A percentile compares a stretch with the other conserved stretches of the same genome.
Conservation (phyloP, 2,797 vertebrate species). For the Falco naumanni region DNA sequence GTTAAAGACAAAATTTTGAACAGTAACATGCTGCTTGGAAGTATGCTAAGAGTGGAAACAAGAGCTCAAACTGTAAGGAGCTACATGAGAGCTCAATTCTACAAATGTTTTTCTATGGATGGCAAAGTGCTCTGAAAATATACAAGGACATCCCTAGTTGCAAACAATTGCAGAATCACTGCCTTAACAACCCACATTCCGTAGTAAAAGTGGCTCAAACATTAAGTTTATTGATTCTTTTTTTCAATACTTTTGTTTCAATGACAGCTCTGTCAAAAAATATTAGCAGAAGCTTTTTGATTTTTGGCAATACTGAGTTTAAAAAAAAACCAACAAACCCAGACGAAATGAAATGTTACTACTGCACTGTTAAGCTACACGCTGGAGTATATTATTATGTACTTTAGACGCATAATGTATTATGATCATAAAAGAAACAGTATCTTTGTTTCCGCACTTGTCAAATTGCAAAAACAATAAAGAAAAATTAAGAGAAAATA, state of each 20-base stretch:
- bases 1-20: not conserved
- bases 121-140: not conserved
- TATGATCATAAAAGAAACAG: not conserved
- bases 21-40: not conserved
- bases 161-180: not conserved
- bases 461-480: not conserved
- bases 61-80: not conserved
- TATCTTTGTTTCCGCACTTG: fast-evolving
- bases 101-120: not conserved
- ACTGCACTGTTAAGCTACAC: not conserved
- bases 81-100: not conserved
- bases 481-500: not conserved
- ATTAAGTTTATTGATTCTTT: not conserved
- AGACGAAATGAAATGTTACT: not conserved
- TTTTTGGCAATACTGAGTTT: not conserved
- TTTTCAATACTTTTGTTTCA: not conserved
- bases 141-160: not conserved
- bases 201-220: not conserved
- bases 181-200: not conserved
- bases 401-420: not conserved
- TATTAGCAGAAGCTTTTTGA: not conserved
- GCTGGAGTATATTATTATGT: not conserved
- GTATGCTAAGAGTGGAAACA: not conserved
- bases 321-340: not conserved
- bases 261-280: not conserved